These are phyloP conservation scores for Hyles euphorbiae DNA, from an alignment of 1,140 invertebrate genomes.

Conservation along the genomic window DNA sequence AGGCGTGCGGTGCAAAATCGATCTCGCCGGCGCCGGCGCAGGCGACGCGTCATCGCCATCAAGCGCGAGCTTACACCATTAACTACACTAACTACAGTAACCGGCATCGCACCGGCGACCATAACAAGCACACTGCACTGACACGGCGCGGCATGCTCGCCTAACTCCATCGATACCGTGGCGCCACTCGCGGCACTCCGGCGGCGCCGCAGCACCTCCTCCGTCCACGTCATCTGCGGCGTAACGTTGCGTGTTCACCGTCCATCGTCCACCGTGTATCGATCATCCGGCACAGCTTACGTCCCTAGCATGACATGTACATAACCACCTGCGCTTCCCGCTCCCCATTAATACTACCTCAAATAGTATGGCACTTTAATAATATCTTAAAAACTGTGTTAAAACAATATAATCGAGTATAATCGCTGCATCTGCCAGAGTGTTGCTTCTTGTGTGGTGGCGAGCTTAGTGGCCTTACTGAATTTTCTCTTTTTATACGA, in stretches of 20 bases:
- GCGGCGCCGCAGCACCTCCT: not conserved
- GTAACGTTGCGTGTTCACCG: slow-evolving; percentile 9
- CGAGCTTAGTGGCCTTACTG: slow-evolving; percentile 68
- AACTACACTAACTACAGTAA: slow-evolving; percentile 71
- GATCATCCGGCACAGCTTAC: slow-evolving; percentile 31
- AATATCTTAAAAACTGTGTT: slow-evolving; percentile 57
- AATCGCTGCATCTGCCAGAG: slow-evolving; percentile 58
- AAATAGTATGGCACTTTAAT: slow-evolving; percentile 73
- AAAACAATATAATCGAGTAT: slow-evolving; percentile 51
- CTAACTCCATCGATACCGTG: slow-evolving; percentile 35
- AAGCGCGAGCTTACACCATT: slow-evolving; percentile 60
- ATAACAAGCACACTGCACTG: slow-evolving; percentile 41
- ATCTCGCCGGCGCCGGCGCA: slow-evolving; percentile 44
- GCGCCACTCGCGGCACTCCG: too few relatives aligned
- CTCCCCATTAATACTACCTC: slow-evolving; percentile 58
- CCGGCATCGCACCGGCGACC: slow-evolving; percentile 52
- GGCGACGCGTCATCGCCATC: slow-evolving; percentile 52
- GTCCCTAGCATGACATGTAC: slow-evolving; percentile 54
- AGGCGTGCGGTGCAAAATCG: slow-evolving; percentile 71
- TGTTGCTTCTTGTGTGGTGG: slow-evolving; percentile 68
- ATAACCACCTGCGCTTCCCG: slow-evolving; percentile 41
- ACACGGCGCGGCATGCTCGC: slow-evolving; percentile 48
- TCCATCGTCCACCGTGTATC: slow-evolving; percentile 12
- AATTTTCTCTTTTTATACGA: slow-evolving; percentile 66
- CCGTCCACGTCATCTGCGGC: slow-evolving; percentile 10